phyloP scores from a whole-genome alignment of 2,888 invertebrate genomes.

The Nebria salina region DNA sequence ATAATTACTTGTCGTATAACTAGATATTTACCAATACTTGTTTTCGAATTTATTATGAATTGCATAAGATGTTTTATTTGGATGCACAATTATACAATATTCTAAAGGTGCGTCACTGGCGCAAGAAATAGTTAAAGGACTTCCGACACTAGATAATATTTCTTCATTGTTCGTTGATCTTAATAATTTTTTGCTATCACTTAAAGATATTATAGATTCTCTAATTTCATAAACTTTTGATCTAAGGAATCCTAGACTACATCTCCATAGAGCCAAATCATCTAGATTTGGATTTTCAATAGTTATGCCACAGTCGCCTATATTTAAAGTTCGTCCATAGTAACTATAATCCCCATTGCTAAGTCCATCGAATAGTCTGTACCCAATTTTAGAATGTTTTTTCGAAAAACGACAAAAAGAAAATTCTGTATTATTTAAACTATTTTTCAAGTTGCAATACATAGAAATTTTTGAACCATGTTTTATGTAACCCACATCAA shows the following conservation, averaged over 20 bases:
- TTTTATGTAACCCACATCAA: slow-evolving; percentile 62
- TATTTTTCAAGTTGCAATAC: slow-evolving; percentile 64
- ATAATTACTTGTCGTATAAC: slow-evolving; percentile 33
- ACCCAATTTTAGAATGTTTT: slow-evolving; percentile 59
- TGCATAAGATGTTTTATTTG: slow-evolving; percentile 40
- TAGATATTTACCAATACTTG: slow-evolving; percentile 18
- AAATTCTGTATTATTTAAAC: slow-evolving; percentile 57
- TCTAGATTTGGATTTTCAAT: slow-evolving; percentile 59
- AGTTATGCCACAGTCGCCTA: slow-evolving; percentile 64
- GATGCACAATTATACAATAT: slow-evolving; percentile 48
- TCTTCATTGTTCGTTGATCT: slow-evolving; percentile 21
- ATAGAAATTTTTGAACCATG: slow-evolving; percentile 60
- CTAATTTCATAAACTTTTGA: slow-evolving; percentile 27
- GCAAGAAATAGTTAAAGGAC: slow-evolving; percentile 34
- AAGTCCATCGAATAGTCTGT: slow-evolving; percentile 63
- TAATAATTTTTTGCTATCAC: slow-evolving; percentile 15
- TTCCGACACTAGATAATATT: slow-evolving; percentile 30
- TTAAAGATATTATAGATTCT: slow-evolving; percentile 38
- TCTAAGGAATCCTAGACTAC: slow-evolving; percentile 62
- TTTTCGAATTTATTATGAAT: slow-evolving; percentile 30
- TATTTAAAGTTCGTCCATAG: slow-evolving; percentile 63
- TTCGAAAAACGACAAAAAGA: slow-evolving; percentile 66
- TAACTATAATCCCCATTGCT: slow-evolving; percentile 65
- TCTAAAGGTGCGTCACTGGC: slow-evolving; percentile 34
- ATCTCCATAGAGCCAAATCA: slow-evolving; percentile 65